These are phyloP conservation scores for Myopa testacea DNA, from an alignment of 2,888 invertebrate genomes.

Conservation along the genomic window DNA sequence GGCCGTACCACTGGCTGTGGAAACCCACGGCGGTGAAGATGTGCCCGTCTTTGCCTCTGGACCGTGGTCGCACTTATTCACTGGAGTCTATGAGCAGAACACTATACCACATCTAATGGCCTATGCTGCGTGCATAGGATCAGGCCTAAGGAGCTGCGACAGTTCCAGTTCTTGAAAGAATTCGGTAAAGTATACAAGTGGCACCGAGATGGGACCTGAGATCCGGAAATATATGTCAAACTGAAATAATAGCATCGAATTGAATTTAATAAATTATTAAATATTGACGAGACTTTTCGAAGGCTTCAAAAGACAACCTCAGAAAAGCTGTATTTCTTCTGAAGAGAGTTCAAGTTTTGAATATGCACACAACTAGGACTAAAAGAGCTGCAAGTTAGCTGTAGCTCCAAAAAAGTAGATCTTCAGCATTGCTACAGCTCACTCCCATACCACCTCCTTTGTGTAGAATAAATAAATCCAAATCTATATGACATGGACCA, in stretches of 20 bases:
- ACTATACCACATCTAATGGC: slow-evolving; percentile 82
- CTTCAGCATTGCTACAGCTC: too few relatives aligned
- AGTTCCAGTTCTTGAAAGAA: neutral
- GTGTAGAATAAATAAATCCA: too few relatives aligned
- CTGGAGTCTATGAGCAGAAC: slow-evolving; percentile 83
- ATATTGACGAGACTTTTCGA: neutral
- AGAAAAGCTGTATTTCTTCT: too few relatives aligned
- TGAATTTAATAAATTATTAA: neutral
- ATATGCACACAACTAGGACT: neutral
- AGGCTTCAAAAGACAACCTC: neutral
- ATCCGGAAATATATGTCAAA: too few relatives aligned
- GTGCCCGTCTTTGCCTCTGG: slow-evolving; percentile 82
- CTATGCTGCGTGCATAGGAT: slow-evolving; percentile 80
- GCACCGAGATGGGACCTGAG: too few relatives aligned
- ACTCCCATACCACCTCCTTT: too few relatives aligned
- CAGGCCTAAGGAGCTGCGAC: slow-evolving; percentile 67
- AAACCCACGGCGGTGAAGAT: slow-evolving; percentile 85
- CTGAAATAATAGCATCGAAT: too few relatives aligned
- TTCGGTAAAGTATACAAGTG: neutral
- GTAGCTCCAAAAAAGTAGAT: too few relatives aligned
- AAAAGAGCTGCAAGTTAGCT: too few relatives aligned
- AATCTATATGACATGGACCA: too few relatives aligned
- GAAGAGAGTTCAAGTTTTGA: neutral
- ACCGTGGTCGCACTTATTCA: slow-evolving; percentile 85
- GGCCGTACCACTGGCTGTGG: slow-evolving; percentile 68